Evolutionary conservation across 2,797 vertebrate species (phyloP).

Genomic region (Perodicticus potto): DNA sequence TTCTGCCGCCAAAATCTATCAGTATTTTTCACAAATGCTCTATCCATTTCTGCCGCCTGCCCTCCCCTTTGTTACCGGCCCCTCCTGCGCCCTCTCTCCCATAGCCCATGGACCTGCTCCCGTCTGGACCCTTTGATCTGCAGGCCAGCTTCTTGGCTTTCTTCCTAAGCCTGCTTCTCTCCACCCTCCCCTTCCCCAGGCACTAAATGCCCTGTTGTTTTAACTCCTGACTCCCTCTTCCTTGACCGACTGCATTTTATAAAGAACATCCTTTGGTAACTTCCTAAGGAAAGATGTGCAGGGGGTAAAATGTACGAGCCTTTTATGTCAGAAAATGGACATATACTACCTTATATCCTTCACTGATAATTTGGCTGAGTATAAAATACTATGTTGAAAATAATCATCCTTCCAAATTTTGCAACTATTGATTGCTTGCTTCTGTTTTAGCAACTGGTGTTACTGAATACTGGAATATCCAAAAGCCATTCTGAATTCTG

Average conservation of each 20-base stretch:
- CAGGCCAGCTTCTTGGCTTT: background rate
- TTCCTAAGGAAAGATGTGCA: background rate
- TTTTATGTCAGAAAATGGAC: constrained; percentile 9
- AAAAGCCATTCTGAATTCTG: constrained; percentile 17
- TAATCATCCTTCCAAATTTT: background rate
- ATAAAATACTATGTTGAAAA: background rate
- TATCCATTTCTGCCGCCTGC: background rate
- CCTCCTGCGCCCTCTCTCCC: background rate
- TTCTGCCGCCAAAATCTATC: background rate
- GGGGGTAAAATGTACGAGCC: background rate
- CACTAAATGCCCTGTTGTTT: background rate
- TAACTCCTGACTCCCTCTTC: background rate
- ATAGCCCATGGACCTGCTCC: background rate
- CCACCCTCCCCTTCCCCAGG: background rate
- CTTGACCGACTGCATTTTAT: background rate
- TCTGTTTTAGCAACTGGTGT: background rate
- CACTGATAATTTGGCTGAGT: background rate
- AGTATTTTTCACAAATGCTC: background rate
- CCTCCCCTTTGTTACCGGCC: no score
- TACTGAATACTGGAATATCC: background rate
- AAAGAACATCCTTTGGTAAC: background rate
- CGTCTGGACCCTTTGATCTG: background rate
- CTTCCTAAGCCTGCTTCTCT: background rate
- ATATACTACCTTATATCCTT: background rate
- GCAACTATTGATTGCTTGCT: background rate